Evolutionary conservation across 2,797 vertebrate species (phyloP).

Genomic region (Antennarius maculatus): DNA sequence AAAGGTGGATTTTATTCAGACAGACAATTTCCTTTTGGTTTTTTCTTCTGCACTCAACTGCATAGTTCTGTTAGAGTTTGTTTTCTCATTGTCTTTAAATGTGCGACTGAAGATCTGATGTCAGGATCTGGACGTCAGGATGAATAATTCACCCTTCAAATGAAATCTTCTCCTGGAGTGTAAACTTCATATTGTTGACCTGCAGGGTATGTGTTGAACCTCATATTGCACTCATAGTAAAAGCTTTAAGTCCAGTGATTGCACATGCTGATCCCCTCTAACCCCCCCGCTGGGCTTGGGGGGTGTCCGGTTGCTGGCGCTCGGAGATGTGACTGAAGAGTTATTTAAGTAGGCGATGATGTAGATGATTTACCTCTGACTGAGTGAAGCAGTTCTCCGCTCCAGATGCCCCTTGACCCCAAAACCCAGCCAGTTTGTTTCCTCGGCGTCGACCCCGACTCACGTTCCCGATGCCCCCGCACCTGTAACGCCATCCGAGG

Average conservation of each 20-base stretch:
- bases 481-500: constrained; percentile 57
- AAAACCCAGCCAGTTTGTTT: constrained; percentile 27
- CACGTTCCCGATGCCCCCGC: constrained; percentile 16
- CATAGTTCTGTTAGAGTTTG: not conserved
- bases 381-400: constrained; percentile 38
- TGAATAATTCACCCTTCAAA: constrained; percentile 3
- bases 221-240: constrained; percentile 16
- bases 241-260: constrained; percentile 26
- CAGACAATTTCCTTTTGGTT: too few species aligned
- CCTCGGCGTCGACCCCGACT: constrained; percentile 25
- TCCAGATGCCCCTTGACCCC: constrained; percentile 19
- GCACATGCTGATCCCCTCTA: constrained; percentile 35
- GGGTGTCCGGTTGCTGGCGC: constrained; percentile 59
- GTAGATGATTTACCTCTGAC: constrained; percentile 46
- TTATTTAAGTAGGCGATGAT: constrained; percentile 64
- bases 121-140: constrained; percentile 17
- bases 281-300: constrained; percentile 8
- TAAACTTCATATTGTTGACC: constrained; percentile 32
- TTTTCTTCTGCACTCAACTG: too few species aligned
- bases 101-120: not conserved
- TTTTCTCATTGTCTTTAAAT: constrained; percentile 10
- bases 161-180: constrained; percentile 7
- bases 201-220: constrained; percentile 12
- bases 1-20: too few species aligned
- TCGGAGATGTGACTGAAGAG: constrained; percentile 35